Evolutionary conservation across 2,888 invertebrate genomes (phyloP).

Genomic region (Pyrochroa serraticornis): DNA sequence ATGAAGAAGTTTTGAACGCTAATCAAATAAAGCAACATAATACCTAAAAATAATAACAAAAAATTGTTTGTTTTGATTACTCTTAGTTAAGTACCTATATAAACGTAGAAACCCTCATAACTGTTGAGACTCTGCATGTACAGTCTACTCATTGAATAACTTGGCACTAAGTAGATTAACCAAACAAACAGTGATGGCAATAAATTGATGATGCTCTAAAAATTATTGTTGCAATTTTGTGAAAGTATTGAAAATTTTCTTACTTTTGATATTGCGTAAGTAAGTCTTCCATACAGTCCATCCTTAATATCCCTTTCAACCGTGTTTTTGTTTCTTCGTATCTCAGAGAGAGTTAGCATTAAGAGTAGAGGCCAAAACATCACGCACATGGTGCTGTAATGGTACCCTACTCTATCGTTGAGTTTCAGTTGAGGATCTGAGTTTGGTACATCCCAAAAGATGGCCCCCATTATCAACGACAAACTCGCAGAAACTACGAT

Average conservation of each 20-base stretch:
- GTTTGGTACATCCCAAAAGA: slow-evolving; percentile 87
- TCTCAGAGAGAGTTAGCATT: slow-evolving; percentile 65
- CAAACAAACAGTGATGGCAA: slow-evolving; percentile 81
- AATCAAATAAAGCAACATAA: slow-evolving; percentile 73
- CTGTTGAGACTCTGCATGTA: slow-evolving; percentile 72
- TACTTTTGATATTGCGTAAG: slow-evolving; percentile 83
- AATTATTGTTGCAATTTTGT: slow-evolving; percentile 9
- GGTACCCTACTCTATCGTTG: slow-evolving; percentile 84
- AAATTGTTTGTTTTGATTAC: neutral
- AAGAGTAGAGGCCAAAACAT: slow-evolving; percentile 79
- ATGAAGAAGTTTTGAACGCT: slow-evolving; percentile 72
- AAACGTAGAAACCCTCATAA: slow-evolving; percentile 73
- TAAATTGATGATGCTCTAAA: slow-evolving; percentile 78
- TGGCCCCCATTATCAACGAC: slow-evolving; percentile 82
- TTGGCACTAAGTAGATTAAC: slow-evolving; percentile 84
- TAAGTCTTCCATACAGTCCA: slow-evolving; percentile 78
- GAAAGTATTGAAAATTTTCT: slow-evolving; percentile 23
- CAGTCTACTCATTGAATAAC: slow-evolving; percentile 86
- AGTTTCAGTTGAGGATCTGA: slow-evolving; percentile 75
- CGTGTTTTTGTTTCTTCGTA: slow-evolving; percentile 64
- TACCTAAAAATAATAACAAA: slow-evolving; percentile 60
- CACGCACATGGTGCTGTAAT: slow-evolving; percentile 81
- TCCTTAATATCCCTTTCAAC: slow-evolving; percentile 82
- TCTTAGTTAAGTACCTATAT: slow-evolving; percentile 61
- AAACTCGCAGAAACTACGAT: slow-evolving; percentile 80